Base-by-base conservation (phyloP, 2,888 invertebrate species). In the Ellobium chinense region DNA sequence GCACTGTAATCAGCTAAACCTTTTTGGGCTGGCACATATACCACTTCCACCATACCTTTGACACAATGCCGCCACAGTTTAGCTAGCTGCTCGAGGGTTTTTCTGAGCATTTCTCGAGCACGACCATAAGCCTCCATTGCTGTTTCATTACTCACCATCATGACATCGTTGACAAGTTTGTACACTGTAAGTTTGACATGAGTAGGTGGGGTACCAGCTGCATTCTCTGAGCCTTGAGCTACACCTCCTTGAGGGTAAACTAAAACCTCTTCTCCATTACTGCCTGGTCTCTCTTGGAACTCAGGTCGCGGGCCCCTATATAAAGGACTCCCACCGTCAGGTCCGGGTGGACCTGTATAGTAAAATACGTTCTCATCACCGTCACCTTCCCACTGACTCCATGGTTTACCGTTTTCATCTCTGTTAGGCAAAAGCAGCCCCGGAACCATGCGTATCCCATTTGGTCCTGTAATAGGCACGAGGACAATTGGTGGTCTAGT, bases 61-160 rank as follows among this genome's bases (percentile, higher is more conserved):
- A 80, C 79, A 80, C 79, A 80, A 39, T 75, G 68, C 7, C 69
- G 68, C 84, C 84, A 85, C 65, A 85, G 54, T 29, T 74, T 73
- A 37, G 83, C 83, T 66, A 85, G 62, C 72, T 81, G 75, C 39
- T 80, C 78, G 58, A 85, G 72, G 1, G 80, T 80, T 39, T 63
- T 69, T 18, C 84, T 77, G 65, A 85, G 54, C n/a, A 81, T 39
- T 54, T 78, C 56, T 31, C 82, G 27, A 4, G 73, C 82, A 24
- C 56, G 74, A 9, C 72, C 68, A 39, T 83, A 76, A 18, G 81
- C 75, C 39, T 73, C 54, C 5, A 62, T 29, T 2, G 80, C 65
- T 21, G 78, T 82, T n/a, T 78, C 77, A 39, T 76, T 76, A 46
- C 83, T 82, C 24, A 80, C 63, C 27, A 39, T 70, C 62, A 78